phyloP scores from a whole-genome alignment of 2,113 vertebrate species.

The Onychostoma macrolepis region DNA sequence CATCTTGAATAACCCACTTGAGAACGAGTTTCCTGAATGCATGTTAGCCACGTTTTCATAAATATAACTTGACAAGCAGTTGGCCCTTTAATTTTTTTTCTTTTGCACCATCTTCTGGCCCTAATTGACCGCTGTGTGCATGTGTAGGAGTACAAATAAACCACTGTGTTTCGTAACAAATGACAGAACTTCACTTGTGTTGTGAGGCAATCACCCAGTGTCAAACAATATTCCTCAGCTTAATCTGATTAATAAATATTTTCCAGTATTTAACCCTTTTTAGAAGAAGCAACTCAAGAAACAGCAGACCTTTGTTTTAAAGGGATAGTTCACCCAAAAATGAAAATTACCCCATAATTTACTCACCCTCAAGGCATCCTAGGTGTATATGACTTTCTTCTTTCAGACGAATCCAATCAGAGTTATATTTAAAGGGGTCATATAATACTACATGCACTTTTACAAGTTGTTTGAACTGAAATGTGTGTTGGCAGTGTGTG shows the following conservation, averaged over 20 bases:
- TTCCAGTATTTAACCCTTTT: background rate
- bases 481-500: too few species aligned
- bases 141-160: slow-evolving; percentile 28
- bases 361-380: too few species aligned
- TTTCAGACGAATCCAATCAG: too few species aligned
- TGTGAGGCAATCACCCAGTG: background rate
- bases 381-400: too few species aligned
- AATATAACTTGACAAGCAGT: slow-evolving; percentile 32
- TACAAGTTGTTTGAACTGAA: too few species aligned
- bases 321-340: background rate
- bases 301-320: background rate
- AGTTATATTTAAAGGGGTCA: too few species aligned
- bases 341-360: too few species aligned
- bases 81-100: background rate
- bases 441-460: too few species aligned
- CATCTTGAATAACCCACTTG: slow-evolving; percentile 49
- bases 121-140: background rate
- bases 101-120: slow-evolving; percentile 1
- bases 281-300: background rate
- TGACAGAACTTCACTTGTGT: background rate
- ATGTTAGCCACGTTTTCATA: background rate
- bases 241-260: background rate
- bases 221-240: slow-evolving; percentile 6
- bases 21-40: slow-evolving; percentile 21
- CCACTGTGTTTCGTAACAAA: background rate